Evolutionary conservation across 2,797 vertebrate species (phyloP), one percentile per base, ranked within the genome.

Genomic region (Acridotheres tristis): DNA sequence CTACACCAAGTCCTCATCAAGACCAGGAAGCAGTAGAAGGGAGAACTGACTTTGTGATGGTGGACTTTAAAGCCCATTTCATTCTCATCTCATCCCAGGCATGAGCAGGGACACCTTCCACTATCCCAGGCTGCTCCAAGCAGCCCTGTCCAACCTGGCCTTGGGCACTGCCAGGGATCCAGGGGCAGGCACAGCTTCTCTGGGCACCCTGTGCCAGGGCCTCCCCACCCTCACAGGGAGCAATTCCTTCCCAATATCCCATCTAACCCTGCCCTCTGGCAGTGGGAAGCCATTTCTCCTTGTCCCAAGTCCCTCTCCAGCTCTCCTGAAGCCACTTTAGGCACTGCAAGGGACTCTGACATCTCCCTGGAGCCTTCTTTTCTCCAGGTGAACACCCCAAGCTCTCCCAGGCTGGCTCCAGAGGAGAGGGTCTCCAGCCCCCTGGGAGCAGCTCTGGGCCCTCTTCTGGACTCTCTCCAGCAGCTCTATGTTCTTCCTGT

Each of bases 111-210:
- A 58, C 43, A 32, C 14, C 7, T 84, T 7, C 26, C 11, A 21
- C 69, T 6, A 4, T 0, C 17, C 36, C 26, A 58, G 22, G 6
- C 0, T 51, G 32, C 45, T 59, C n/a, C 62, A 36, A 40, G 40
- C 40, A 50, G 22, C 10, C 38, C 36, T 0, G 0, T 58, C 53
- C 53, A 59, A 0, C 32, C 38, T 59, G 38, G 17, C 36, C 45
- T 43, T 26, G 62, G 38, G 10, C 32, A 36, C 18, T 59, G 1
- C 17, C 53, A 74, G 51, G 61, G 21, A 32, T 66, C 22, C 51
- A n/a, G 43, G 32, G 26, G 11, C 30, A 74, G 30, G 36, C 43
- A 9, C 34, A 65, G 42, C 26, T 65, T 13, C 51, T 34, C 42
- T 48, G 34, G 7, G 19, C 50, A 63, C 4, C 13, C 59, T 65